Conservation (phyloP, 30 jellyfish, hydroid and myxozoan species). For the Clytia hemisphaerica region DNA sequence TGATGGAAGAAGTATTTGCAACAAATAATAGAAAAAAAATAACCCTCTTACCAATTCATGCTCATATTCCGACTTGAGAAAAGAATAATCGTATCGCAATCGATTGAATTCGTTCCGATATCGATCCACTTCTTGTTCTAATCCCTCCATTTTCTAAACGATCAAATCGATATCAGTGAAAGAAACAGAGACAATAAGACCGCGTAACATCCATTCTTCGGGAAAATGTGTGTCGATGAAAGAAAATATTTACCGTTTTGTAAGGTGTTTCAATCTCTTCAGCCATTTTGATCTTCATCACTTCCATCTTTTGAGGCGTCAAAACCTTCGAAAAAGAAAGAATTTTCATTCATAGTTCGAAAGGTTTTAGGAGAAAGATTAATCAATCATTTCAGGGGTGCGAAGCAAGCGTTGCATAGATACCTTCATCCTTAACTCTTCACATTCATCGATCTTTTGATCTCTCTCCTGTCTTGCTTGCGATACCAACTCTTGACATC, state of each 20-base stretch:
- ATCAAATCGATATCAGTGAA: neutral
- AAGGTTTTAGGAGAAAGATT: neutral
- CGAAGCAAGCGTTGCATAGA: neutral
- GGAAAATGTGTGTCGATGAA: neutral
- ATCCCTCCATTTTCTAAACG: constrained; percentile 78
- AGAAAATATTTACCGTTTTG: constrained; percentile 32
- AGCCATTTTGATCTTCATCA: constrained; percentile 60
- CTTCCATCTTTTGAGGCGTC: constrained; percentile 90
- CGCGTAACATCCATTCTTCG: neutral
- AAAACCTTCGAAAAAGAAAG: constrained; percentile 43
- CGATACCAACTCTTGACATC: constrained; percentile 57
- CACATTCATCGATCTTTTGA: constrained; percentile 86
- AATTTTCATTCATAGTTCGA: neutral
- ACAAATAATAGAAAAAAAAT: neutral
- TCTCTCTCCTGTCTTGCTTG: constrained; percentile 78
- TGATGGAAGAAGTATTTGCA: neutral
- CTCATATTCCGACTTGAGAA: constrained; percentile 89
- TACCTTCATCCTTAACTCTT: constrained; percentile 87
- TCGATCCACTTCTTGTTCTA: constrained; percentile 77
- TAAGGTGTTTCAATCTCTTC: constrained; percentile 88
- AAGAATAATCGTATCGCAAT: constrained; percentile 90
- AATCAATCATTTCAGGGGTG: neutral
- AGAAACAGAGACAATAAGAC: neutral
- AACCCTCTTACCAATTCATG: constrained; percentile 71
- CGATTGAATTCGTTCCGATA: constrained; percentile 88